Conservation (phyloP, 2,797 vertebrate species). For the Sparus aurata region DNA sequence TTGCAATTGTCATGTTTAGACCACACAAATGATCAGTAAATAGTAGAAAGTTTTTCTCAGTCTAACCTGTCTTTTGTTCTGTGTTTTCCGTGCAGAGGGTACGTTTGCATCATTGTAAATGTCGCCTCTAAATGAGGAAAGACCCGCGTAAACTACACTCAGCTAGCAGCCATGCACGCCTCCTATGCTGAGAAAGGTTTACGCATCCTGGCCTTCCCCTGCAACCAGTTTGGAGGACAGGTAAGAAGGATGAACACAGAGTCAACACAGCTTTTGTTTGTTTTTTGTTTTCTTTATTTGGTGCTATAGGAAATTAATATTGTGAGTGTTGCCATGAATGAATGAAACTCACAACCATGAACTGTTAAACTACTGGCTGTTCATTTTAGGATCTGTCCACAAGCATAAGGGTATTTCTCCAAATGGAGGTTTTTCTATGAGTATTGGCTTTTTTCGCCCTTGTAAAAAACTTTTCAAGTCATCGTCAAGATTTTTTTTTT, state of each 20-base stretch:
- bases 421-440: no score
- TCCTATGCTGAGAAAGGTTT: conserved; percentile 94
- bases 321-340: background rate
- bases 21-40: background rate
- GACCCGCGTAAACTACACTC: conserved; percentile 96
- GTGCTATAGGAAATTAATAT: background rate
- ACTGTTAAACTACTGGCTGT: background rate
- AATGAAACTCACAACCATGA: background rate
- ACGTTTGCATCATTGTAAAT: conserved; percentile 94
- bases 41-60: background rate
- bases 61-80: conserved; percentile 1
- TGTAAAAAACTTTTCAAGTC: no score
- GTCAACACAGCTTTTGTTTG: background rate
- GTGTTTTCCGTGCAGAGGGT: conserved; percentile 80
- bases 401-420: no score
- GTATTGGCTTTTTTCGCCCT: no score
- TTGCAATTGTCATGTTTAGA: background rate
- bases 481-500: background rate
- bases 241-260: conserved; percentile 70
- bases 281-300: background rate
- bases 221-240: conserved; percentile 98
- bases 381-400: no score
- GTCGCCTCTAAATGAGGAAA: conserved; percentile 99
- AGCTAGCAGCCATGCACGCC: conserved; percentile 92
- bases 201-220: conserved; percentile 95